Conservation (phyloP, 2,888 invertebrate species). For the Ommatoiulus sabulosus region DNA sequence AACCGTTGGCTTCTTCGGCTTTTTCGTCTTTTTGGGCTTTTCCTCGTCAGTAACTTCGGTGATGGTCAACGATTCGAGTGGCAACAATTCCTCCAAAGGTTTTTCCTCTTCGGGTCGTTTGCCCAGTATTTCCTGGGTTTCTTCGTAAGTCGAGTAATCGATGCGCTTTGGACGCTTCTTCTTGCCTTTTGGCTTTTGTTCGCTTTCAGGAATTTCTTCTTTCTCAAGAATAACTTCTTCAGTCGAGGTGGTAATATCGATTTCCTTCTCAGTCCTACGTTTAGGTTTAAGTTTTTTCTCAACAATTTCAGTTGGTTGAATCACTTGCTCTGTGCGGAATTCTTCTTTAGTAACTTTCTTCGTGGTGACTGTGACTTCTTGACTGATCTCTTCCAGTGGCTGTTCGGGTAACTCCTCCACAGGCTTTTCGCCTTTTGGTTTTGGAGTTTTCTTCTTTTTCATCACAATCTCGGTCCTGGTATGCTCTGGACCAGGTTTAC, state of each 20-base stretch:
- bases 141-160: slow-evolving; percentile 12
- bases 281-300: slow-evolving; percentile 49
- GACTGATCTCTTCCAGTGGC: slow-evolving; percentile 20
- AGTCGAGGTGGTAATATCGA: slow-evolving; percentile 31
- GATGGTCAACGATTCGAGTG: not conserved
- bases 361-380: slow-evolving; percentile 38
- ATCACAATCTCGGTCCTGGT: slow-evolving; percentile 8
- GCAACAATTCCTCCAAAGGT: not conserved
- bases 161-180: slow-evolving; percentile 18
- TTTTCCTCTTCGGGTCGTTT: slow-evolving; percentile 52
- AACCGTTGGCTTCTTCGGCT: slow-evolving; percentile 25
- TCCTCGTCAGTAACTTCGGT: slow-evolving; percentile 33
- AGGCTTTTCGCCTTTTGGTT: slow-evolving; percentile 2
- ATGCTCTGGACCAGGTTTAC: not conserved
- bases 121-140: slow-evolving; percentile 24
- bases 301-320: slow-evolving; percentile 37
- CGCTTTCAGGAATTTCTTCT: slow-evolving; percentile 46
- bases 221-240: not conserved
- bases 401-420: slow-evolving; percentile 18
- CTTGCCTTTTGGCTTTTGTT: not conserved
- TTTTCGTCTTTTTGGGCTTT: slow-evolving; percentile 35
- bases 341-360: slow-evolving; percentile 36
- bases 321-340: slow-evolving; percentile 43
- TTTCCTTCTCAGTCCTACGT: slow-evolving; percentile 7
- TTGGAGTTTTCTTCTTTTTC: slow-evolving; percentile 43